Evolutionary conservation across 2,888 invertebrate genomes (phyloP), one percentile per base, ranked within the genome.

Genomic region (Eucera pruinosa): DNA sequence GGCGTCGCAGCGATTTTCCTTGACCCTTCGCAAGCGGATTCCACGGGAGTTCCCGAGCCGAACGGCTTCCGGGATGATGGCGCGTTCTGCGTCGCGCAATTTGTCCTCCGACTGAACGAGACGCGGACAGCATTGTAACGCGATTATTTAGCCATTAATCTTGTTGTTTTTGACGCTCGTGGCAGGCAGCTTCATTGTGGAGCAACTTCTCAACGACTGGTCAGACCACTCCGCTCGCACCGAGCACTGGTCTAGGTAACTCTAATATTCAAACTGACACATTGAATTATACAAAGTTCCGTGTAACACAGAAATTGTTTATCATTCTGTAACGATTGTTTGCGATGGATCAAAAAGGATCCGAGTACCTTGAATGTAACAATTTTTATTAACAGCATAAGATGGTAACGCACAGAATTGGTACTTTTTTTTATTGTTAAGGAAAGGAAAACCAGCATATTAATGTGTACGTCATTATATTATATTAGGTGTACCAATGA

Each of bases 121-220:
- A 39, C 48, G 47, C 48, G 43, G 39, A 36, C 55, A 68, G 54
- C 62, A 45, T 52, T 64, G 48, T 36, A 36, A 50, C 48, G 45
- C 45, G 30, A 62, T 62, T 62, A 62, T 62, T 62, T 41, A 27
- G 20, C 39, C 64, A 41, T 64, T 64, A 54, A 64, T 64, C 64
- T 52, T 64, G 54, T 41, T 64, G 62, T 64, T 64, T 54, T 27
- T 18, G 54, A 64, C 64, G 64, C 54, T 45, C 30, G 27, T 60
- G 27, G 45, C 60, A 30, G 45, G 13, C 60, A 2, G 43, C 9
- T 45, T 60, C 60, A 45, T 60, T 41, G 41, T 30, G 15, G 15
- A 9, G 5, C 55, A 23, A 15, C 41, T 57, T 57, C 20, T 41
- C 57, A 25, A 57, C 64, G 39, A 64, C 64, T 41, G 64, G 64